phyloP scores from a whole-genome alignment of 2,888 invertebrate species.

The Spicauda simplicius region DNA sequence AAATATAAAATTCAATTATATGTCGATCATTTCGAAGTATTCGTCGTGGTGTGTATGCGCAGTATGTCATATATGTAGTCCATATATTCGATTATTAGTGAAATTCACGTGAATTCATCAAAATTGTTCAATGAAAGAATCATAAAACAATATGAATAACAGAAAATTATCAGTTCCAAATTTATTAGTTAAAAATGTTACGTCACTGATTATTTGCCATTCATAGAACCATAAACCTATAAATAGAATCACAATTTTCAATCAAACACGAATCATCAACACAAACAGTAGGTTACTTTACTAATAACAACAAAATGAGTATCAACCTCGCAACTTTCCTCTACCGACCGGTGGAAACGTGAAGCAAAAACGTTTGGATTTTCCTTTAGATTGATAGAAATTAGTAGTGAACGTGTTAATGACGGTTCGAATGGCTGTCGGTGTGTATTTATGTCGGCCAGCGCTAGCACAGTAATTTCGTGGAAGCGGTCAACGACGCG shows the following conservation, averaged over 20 bases:
- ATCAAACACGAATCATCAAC: background rate
- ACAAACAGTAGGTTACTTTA: slow-evolving; percentile 8
- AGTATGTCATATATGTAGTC: too few species aligned
- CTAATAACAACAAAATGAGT: slow-evolving; percentile 24
- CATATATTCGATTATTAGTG: too few species aligned
- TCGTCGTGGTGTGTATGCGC: too few species aligned
- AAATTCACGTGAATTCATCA: too few species aligned
- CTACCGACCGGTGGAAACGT: slow-evolving; percentile 10
- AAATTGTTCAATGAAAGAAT: too few species aligned
- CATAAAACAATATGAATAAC: too few species aligned
- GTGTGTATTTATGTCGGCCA: slow-evolving; percentile 62
- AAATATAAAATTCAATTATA: too few species aligned
- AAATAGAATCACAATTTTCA: slow-evolving; percentile 14
- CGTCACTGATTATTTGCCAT: too few species aligned
- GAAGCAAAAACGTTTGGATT: slow-evolving; percentile 22
- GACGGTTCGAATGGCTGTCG: slow-evolving; percentile 49
- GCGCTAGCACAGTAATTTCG: slow-evolving; percentile 65
- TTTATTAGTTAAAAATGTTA: too few species aligned
- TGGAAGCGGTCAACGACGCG: slow-evolving; percentile 67
- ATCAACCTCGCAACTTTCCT: slow-evolving; percentile 22
- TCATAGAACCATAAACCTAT: background rate
- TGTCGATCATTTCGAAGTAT: too few species aligned
- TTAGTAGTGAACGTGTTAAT: slow-evolving; percentile 24
- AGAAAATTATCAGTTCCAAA: too few species aligned
- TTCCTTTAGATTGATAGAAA: slow-evolving; percentile 34